phyloP scores from a whole-genome alignment of 2,888 invertebrate species.

The Gasteruption jaculator region DNA sequence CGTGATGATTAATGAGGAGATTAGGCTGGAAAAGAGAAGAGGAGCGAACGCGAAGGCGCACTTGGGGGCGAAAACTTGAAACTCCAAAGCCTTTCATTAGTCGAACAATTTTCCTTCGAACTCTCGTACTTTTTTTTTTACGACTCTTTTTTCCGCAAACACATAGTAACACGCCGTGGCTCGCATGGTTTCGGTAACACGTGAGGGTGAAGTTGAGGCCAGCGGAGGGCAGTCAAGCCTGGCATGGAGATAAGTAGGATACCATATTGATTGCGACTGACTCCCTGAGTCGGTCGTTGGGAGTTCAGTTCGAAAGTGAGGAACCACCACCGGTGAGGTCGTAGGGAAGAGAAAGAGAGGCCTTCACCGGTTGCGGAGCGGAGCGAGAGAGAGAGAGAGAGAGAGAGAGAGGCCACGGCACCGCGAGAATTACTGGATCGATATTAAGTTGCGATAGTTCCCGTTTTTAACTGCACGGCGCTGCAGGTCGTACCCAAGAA shows the following conservation, averaged over 20 bases:
- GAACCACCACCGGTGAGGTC: slow-evolving; percentile 30
- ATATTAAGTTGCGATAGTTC: slow-evolving; percentile 49
- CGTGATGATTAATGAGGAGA: too few relatives aligned
- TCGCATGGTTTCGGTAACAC: slow-evolving; percentile 22
- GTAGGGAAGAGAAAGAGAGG: slow-evolving; percentile 17
- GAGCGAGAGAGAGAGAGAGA: slow-evolving; percentile 16
- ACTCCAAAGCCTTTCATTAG: too few relatives aligned
- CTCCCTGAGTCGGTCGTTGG: slow-evolving; percentile 30
- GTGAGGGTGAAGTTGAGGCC: slow-evolving; percentile 20
- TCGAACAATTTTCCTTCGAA: too few relatives aligned
- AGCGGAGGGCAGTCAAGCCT: slow-evolving; percentile 28
- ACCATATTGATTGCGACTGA: slow-evolving; percentile 48
- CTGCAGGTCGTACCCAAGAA: too few relatives aligned
- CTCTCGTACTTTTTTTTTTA: too few relatives aligned
- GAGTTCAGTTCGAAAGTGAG: slow-evolving; percentile 44
- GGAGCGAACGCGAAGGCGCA: too few relatives aligned
- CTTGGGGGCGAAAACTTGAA: slow-evolving; percentile 3
- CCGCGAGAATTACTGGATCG: slow-evolving; percentile 47
- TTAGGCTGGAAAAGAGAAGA: too few relatives aligned
- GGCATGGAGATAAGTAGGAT: slow-evolving; percentile 47
- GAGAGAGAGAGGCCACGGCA: slow-evolving; percentile 28
- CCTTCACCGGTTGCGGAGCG: too few relatives aligned
- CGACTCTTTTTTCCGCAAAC: too few relatives aligned
- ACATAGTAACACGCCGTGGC: too few relatives aligned
- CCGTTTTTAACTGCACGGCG: slow-evolving; percentile 43